Evolutionary conservation across 2,113 vertebrate genomes (phyloP).

Genomic region (Pampusana beccarii): DNA sequence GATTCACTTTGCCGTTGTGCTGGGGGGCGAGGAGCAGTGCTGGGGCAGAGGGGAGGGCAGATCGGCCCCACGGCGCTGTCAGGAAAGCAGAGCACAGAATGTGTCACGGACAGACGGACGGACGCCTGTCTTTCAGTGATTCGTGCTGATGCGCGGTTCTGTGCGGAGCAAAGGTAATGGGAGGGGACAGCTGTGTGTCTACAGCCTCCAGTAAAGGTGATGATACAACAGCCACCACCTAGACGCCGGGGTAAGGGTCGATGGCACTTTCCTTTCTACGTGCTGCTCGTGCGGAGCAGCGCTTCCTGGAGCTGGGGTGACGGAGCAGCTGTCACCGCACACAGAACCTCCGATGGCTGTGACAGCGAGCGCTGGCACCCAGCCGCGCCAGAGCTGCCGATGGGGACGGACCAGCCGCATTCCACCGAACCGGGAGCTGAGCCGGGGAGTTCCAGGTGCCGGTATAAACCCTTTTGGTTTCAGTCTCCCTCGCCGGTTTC

Average conservation of each 20-base stretch:
- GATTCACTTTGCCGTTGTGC: not conserved
- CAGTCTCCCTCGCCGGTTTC: not conserved
- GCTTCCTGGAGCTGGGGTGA: not conserved
- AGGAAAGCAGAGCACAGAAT: not conserved
- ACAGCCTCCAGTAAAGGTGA: not conserved
- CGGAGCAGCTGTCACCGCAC: not conserved
- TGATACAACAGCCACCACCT: not conserved
- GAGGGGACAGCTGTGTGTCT: not conserved
- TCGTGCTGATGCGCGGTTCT: rapidly evolving
- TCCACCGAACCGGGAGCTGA: not conserved
- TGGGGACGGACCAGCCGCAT: rapidly evolving
- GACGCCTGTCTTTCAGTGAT: not conserved
- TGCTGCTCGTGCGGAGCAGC: not conserved
- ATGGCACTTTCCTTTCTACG: not conserved
- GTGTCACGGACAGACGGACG: rapidly evolving
- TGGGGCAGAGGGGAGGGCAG: not conserved
- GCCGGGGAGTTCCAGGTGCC: rapidly evolving
- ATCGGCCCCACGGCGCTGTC: rapidly evolving
- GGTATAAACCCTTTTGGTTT: not conserved
- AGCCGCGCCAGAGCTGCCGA: not conserved
- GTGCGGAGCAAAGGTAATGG: not conserved
- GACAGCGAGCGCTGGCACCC: not conserved
- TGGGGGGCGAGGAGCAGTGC: not conserved
- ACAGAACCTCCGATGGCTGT: not conserved
- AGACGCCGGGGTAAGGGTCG: not conserved